Evolutionary conservation across 1,140 invertebrate species (phyloP), one percentile per base, ranked within the genome.

Genomic region (Temnothorax longispinosus): DNA sequence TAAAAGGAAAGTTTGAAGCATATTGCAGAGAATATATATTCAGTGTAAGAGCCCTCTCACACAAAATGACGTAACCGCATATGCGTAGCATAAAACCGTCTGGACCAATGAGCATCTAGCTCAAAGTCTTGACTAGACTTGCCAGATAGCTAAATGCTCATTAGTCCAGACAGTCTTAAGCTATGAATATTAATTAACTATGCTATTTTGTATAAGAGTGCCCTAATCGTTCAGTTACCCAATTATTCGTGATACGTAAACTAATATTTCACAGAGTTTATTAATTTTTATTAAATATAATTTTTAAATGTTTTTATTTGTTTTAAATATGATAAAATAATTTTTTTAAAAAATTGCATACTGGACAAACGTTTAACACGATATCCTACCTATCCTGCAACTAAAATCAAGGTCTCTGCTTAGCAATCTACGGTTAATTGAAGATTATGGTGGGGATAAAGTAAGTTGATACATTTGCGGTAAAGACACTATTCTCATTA

Each of bases 391-490:
- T 62, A 15, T 74, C 27, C 4, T 54, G 4, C 15, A 81, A 69
- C 15, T 56, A 32, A 32, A 47, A 35, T 54, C 62, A 67, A 67
- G 44, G 62, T 18, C 13, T 81, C 15, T 56, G 62, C 8, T 56
- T 56, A 69, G 35, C 35, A 54, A 81, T 69, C 15, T 44, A 69
- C 15, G 21, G 35, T 69, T 69, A 52, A 80, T 80, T 69, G 13
- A 80, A 67, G n/a, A 80, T 69, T 81, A 56, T 81, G 69, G 69
- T 69, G 1, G 50, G 10, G 64, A 67, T 62, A 80, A 27, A 69
- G 77, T 81, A 81, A 81, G 64, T 56, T 69, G 50, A 81, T 81
- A 81, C 15, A 69, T 81, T 52, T 54, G 77, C 21, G 35, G 18
- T 69, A 56, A 56, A 69, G 62, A 81, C 15, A 69, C 64, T 81